These are phyloP conservation scores for Crossaster papposus DNA, from an alignment of 53 echinoderm and acorn worm genomes.

Conservation along the genomic window DNA sequence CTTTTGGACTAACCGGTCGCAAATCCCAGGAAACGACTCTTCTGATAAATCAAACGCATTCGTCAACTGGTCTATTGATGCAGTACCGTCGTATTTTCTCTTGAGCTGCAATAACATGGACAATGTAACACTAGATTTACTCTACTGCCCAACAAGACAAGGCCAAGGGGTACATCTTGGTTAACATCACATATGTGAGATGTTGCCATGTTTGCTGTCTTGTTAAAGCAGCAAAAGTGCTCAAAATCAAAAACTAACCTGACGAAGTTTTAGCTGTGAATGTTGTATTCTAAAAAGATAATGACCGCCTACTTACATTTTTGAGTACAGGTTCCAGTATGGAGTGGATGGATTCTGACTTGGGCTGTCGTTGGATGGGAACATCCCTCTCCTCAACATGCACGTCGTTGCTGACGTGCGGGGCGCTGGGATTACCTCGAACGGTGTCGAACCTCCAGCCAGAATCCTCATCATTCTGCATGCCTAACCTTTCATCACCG, in stretches of 20 bases:
- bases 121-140: background rate
- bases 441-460: conserved; percentile 71
- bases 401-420: conserved; percentile 47
- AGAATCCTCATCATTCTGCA: conserved; percentile 19
- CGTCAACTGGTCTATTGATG: conserved; percentile 81
- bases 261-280: too few relatives aligned
- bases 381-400: conserved; percentile 36
- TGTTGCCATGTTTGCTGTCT: too few relatives aligned
- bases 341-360: conserved; percentile 78
- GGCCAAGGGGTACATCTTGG: too few relatives aligned
- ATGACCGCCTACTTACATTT: conserved; percentile 63
- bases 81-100: conserved; percentile 52
- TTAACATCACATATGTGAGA: too few relatives aligned
- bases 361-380: conserved; percentile 73
- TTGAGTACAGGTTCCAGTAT: conserved; percentile 81
- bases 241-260: too few relatives aligned
- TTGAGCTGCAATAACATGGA: conserved; percentile 68
- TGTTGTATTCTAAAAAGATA: too few relatives aligned
- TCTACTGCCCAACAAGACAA: background rate
- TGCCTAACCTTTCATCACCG: conserved; percentile 29
- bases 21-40: conserved; percentile 93
- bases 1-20: conserved; percentile 81
- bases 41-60: conserved; percentile 94
- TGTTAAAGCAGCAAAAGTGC: too few relatives aligned
- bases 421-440: conserved; percentile 40